These are phyloP conservation scores for Beris morrisii DNA, from an alignment of 2,888 invertebrate genomes.

Conservation along the genomic window DNA sequence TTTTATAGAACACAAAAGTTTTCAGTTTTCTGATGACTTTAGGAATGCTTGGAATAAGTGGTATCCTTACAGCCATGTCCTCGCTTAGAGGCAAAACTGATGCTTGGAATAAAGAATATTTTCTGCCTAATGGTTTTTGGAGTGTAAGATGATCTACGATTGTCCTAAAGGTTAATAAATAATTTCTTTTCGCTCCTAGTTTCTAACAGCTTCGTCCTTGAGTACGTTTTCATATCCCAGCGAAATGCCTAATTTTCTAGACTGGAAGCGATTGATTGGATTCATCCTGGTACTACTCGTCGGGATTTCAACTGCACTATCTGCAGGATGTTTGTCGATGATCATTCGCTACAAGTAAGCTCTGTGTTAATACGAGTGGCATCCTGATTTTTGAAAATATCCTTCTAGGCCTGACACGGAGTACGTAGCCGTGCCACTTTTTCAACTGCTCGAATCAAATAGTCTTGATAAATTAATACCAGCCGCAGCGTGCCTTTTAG, in stretches of 20 bases:
- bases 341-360: slow-evolving; percentile 52
- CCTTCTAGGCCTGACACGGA: slow-evolving; percentile 47
- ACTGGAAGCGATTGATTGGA: slow-evolving; percentile 47
- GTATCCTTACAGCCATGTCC: slow-evolving; percentile 51
- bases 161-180: too few species aligned
- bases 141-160: slow-evolving; percentile 48
- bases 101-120: slow-evolving; percentile 51
- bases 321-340: slow-evolving; percentile 52
- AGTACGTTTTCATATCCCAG: slow-evolving; percentile 52
- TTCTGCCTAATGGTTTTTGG: slow-evolving; percentile 52
- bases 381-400: not conserved
- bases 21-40: slow-evolving; percentile 54
- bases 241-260: slow-evolving; percentile 47
- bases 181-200: slow-evolving; percentile 41
- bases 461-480: slow-evolving; percentile 61
- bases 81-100: slow-evolving; percentile 49
- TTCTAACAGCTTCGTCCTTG: slow-evolving; percentile 50
- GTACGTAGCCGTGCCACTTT: slow-evolving; percentile 54
- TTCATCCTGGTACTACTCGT: slow-evolving; percentile 46
- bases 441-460: slow-evolving; percentile 59
- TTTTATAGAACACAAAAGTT: slow-evolving; percentile 51
- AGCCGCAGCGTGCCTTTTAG: slow-evolving; percentile 60
- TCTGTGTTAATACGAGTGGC: too few species aligned
- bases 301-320: slow-evolving; percentile 48
- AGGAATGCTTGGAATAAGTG: slow-evolving; percentile 53